phyloP scores from a whole-genome alignment of 2,113 vertebrate species.

The Pao palembangensis region DNA sequence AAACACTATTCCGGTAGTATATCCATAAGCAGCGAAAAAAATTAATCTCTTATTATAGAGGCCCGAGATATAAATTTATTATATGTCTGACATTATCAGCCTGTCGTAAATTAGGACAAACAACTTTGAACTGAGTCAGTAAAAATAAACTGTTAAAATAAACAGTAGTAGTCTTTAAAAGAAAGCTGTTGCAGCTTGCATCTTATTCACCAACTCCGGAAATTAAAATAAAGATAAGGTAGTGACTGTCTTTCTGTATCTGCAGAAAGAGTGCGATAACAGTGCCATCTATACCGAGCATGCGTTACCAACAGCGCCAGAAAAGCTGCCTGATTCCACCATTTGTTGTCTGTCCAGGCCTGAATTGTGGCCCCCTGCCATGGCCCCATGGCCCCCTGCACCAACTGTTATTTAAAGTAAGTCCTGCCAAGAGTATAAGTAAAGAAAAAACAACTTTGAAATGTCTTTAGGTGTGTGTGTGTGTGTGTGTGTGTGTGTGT shows the following conservation, averaged over 20 bases:
- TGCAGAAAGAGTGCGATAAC: constrained; percentile 34
- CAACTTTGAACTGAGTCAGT: too few species aligned
- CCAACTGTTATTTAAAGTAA: constrained; percentile 6
- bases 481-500: constrained; percentile 4
- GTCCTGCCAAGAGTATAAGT: not conserved
- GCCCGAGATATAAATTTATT: too few species aligned
- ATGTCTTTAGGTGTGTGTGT: not conserved
- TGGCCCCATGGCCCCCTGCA: too few species aligned
- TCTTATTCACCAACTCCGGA: too few species aligned
- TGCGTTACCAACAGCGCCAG: constrained; percentile 42
- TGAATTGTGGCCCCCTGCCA: constrained; percentile 24
- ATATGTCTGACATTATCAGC: too few species aligned
- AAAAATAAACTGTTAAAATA: too few species aligned
- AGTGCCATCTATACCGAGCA: constrained; percentile 64
- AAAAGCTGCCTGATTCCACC: constrained; percentile 19
- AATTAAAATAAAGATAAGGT: too few species aligned
- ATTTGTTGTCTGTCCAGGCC: constrained; percentile 29
- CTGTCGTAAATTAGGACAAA: too few species aligned
- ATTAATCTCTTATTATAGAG: too few species aligned
- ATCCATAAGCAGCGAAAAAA: too few species aligned
- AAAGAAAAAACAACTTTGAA: constrained; percentile 7
- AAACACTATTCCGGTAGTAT: constrained; percentile 22
- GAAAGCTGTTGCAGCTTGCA: too few species aligned
- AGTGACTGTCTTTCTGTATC: not conserved
- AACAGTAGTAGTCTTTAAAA: too few species aligned